Evolutionary conservation across 2,888 invertebrate genomes (phyloP).

Genomic region (Lysandra bellargus): DNA sequence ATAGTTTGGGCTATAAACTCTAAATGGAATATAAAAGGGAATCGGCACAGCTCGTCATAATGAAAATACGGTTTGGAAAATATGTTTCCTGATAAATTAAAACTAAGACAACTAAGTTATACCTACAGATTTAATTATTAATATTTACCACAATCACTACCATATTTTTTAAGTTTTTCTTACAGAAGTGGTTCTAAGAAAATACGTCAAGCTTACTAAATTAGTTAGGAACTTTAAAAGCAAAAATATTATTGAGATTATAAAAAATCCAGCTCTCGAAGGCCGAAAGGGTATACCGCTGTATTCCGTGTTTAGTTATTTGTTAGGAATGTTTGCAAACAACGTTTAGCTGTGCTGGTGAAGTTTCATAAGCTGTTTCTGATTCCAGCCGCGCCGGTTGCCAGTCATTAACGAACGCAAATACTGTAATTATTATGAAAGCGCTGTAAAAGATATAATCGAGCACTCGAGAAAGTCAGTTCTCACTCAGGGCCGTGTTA

Average conservation of each 20-base stretch:
- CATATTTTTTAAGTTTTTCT: too few species aligned
- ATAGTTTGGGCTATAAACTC: neutral
- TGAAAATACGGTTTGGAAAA: neutral
- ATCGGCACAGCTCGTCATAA: neutral
- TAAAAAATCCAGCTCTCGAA: neutral
- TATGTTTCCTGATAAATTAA: too few species aligned
- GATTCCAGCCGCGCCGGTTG: constrained; percentile 7
- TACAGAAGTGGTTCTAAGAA: too few species aligned
- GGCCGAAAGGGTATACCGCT: neutral
- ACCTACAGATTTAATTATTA: too few species aligned
- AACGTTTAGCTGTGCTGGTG: neutral
- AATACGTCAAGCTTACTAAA: too few species aligned
- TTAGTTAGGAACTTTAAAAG: too few species aligned
- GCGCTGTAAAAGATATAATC: neutral
- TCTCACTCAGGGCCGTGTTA: neutral
- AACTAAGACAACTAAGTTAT: too few species aligned
- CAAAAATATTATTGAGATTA: too few species aligned
- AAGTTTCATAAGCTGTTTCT: constrained; percentile 32
- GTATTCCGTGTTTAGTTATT: constrained; percentile 2
- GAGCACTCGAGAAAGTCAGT: neutral
- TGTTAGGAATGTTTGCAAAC: constrained; percentile 30
- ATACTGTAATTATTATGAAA: constrained; percentile 30
- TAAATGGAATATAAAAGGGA: neutral
- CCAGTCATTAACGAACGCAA: constrained; percentile 22
- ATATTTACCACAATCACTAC: too few species aligned